These are phyloP conservation scores for Plebejus argus DNA, from an alignment of 2,888 invertebrate genomes.

Conservation along the genomic window DNA sequence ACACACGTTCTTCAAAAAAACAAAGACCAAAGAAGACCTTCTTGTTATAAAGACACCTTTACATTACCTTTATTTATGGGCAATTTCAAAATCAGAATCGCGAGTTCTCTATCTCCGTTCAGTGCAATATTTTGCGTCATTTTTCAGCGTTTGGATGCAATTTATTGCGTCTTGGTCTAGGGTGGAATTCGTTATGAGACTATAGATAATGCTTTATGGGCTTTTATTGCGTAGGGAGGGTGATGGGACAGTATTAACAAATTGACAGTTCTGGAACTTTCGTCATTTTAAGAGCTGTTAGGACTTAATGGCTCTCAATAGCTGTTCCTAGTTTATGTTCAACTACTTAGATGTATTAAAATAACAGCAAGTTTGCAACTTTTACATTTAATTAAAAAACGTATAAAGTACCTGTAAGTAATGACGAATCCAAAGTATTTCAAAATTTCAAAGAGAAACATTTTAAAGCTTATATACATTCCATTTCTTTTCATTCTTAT, in stretches of 20 bases:
- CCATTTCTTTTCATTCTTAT: no score
- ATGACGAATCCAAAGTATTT: no score
- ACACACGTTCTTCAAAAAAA: no score
- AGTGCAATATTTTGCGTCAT: constrained; percentile 15
- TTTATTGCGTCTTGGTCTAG: constrained; percentile 23
- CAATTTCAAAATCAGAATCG: constrained; percentile 17
- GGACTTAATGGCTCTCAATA: neutral
- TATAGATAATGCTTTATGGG: constrained; percentile 29
- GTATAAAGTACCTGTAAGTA: neutral
- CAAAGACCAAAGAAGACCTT: neutral
- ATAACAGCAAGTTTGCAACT: neutral
- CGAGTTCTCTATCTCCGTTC: constrained; percentile 7
- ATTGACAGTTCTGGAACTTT: neutral
- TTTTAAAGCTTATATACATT: no score
- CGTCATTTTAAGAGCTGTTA: neutral
- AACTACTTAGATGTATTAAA: no score
- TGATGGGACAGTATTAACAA: constrained; percentile 19
- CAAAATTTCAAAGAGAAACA: no score
- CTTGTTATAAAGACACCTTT: neutral
- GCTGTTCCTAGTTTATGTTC: neutral
- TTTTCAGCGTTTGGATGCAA: constrained; percentile 18
- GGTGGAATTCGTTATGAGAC: constrained; percentile 31
- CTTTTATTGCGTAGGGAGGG: constrained; percentile 22
- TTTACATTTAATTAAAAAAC: neutral
- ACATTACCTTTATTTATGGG: constrained; percentile 7